A percentile compares a stretch with the other conserved stretches of the same genome.
These are phyloP conservation scores for Chloroceryle aenea DNA, from an alignment of 2,113 vertebrate genomes.

Conservation along the genomic window DNA sequence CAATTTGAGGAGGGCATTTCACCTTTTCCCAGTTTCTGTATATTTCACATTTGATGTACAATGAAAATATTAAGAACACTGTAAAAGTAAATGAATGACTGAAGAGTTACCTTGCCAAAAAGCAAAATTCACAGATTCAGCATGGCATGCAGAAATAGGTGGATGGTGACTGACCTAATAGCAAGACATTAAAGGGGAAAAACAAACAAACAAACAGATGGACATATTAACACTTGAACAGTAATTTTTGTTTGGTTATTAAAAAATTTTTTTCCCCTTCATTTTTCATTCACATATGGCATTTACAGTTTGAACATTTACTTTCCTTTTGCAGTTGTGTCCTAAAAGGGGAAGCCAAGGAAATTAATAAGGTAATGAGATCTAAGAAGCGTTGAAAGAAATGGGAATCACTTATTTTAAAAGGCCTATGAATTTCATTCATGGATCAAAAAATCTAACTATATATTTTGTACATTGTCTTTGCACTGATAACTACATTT, in stretches of 20 bases:
- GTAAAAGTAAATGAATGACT: neutral
- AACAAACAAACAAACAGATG: neutral
- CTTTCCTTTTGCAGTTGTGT: neutral
- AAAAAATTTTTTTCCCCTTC: neutral
- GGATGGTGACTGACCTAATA: slow-evolving; percentile 97
- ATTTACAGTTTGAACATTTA: neutral
- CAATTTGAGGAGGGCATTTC: neutral
- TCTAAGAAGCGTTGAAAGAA: neutral
- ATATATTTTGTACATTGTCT: neutral
- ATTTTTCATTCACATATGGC: neutral
- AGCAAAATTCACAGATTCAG: slow-evolving; percentile 92
- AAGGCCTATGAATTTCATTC: neutral
- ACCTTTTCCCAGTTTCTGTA: neutral
- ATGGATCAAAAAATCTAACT: neutral
- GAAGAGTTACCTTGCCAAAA: slow-evolving; percentile 94
- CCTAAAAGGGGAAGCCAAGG: slow-evolving; percentile 60
- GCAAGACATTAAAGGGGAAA: neutral
- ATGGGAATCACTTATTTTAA: neutral
- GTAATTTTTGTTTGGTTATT: neutral
- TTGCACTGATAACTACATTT: neutral
- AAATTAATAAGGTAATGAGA: neutral
- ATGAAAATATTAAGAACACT: neutral
- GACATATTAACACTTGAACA: neutral
- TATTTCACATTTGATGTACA: neutral
- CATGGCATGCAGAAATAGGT: slow-evolving; percentile 96